Evolutionary conservation across 2,113 vertebrate genomes (phyloP).

Genomic region (Euleptes europaea): DNA sequence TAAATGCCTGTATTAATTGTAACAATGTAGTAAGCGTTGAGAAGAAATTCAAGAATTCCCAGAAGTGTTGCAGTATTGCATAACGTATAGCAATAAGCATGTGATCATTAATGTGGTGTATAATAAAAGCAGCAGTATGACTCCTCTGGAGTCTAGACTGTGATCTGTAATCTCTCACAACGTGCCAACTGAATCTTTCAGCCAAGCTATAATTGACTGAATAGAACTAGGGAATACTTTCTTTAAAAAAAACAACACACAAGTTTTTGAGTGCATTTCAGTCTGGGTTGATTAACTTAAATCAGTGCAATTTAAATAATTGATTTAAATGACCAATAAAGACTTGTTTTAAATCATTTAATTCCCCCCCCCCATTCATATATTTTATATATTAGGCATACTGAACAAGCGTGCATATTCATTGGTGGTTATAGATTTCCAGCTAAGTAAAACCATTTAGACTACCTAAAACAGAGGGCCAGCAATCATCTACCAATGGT

Average conservation of each 20-base stretch:
- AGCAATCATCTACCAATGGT: background rate
- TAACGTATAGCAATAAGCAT: conserved; percentile 3
- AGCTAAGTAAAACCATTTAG: background rate
- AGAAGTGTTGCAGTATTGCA: background rate
- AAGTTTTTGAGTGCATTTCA: background rate
- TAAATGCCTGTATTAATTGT: background rate
- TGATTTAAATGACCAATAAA: background rate
- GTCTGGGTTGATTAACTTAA: background rate
- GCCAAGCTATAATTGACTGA: conserved; percentile 2
- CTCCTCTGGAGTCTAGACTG: conserved; percentile 26
- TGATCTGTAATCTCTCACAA: conserved; percentile 11
- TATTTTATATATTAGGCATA: background rate
- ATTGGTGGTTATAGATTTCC: background rate
- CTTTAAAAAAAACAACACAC: background rate
- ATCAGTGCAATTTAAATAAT: background rate
- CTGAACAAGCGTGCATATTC: background rate
- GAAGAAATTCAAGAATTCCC: conserved; percentile 12
- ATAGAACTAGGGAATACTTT: background rate
- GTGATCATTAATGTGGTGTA: conserved; percentile 6
- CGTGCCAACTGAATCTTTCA: background rate
- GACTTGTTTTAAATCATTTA: background rate
- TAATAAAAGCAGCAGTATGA: conserved; percentile 18
- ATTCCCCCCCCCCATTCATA: background rate
- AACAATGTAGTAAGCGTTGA: background rate
- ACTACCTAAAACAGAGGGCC: background rate